Evolutionary conservation across 2,888 invertebrate species (phyloP).

Genomic region (Zygogramma bicolorata): DNA sequence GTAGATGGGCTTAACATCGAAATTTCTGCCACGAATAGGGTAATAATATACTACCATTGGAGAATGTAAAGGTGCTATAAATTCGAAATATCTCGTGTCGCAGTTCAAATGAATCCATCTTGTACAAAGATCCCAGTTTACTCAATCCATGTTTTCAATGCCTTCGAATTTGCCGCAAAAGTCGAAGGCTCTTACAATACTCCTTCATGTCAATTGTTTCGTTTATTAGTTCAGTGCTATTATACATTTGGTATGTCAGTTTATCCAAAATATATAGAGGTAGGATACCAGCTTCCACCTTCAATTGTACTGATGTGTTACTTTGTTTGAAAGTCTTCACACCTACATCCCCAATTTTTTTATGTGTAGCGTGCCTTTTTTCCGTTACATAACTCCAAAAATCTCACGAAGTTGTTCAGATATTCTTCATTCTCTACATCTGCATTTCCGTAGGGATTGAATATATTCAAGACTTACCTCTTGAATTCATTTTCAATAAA

Average conservation of each 20-base stretch:
- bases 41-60: conserved; percentile 3
- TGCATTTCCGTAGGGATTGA: conserved; percentile 13
- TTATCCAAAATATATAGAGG: background rate
- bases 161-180: conserved; percentile 3
- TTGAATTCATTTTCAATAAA: background rate
- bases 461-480: background rate
- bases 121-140: background rate
- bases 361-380: background rate
- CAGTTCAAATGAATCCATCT: conserved; percentile 2
- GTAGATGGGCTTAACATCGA: background rate
- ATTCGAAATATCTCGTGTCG: background rate
- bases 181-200: background rate
- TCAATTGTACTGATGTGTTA: background rate
- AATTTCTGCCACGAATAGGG: background rate
- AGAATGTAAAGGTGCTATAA: background rate
- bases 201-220: background rate
- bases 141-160: background rate
- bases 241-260: background rate
- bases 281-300: background rate
- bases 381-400: background rate
- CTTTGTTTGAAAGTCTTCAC: background rate
- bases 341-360: conserved; percentile 3
- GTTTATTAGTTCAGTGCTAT: background rate
- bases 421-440: background rate
- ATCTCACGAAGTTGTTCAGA: background rate